Evolutionary conservation across 2,888 invertebrate species (phyloP), one percentile per base, ranked within the genome.

Genomic region (Anthophora plumipes): DNA sequence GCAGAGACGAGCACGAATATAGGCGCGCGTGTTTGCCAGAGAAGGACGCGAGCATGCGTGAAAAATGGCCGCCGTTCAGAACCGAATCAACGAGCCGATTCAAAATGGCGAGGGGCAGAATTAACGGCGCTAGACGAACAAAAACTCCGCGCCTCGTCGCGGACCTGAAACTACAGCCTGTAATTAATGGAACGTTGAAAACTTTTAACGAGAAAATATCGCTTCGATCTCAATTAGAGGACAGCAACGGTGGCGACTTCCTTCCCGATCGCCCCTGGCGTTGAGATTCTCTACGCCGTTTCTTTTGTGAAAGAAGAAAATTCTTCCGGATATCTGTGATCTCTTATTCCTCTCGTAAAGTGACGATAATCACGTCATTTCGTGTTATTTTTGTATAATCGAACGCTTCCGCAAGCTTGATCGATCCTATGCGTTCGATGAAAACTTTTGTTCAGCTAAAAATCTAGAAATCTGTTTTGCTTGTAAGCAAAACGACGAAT

Each of bases 41-140:
- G 67, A 73, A 70, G 63, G 69, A 71, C 50, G 74, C 68, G 60
- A 54, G 71, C 82, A 72, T 77, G 79, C 82, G 83, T 85, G 85
- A 85, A 83, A 85, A 85, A 85, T 80, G 60, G 85, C 75, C 59
- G 64, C 59, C 59, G 50, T 63, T 73, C 52, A 73, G 64, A 54
- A 68, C 11, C 61, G 82, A 76, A 76, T 80, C 63, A 75, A 76
- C 81, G 75, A 67, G 79, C 80, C 79, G 79, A 64, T 73, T 80
- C 80, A 73, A 48, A 79, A 77, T 67, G 48, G 43, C 48, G 59
- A 59, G 68, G n/a, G 59, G 54, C 41, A 46, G 57, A 80, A 80
- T 80, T 78, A 80, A 80, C 78, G 78, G 41, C 67, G 68, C 50
- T 25, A 39, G 39, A 55, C 72, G 72, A 67, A 63, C 72, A 71